phyloP scores from a whole-genome alignment of 1,140 invertebrate species.

The Bombyx mori region ASM3026992v2 NC_085119.1:6057001-6057500 shows the following conservation, averaged over 20 bases:
- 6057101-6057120: neutral
- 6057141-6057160: neutral
- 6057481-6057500: neutral
- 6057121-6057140: neutral
- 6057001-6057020: no score
- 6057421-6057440: constrained; percentile 51
- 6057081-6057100: neutral
- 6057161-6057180: neutral
- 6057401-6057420: constrained; percentile 65
- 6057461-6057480: constrained; percentile 19
- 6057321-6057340: constrained; percentile 69
- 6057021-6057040: no score
- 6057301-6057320: constrained; percentile 70
- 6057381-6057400: constrained; percentile 50
- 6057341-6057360: constrained; percentile 60
- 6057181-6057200: constrained; percentile 8
- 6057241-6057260: constrained; percentile 43
- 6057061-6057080: no score
- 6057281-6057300: constrained; percentile 64
- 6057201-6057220: constrained; percentile 44
- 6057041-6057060: no score
- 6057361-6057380: constrained; percentile 54
- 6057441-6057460: constrained; percentile 51
- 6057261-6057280: constrained; percentile 70
- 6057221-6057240: constrained; percentile 49